Evolutionary conservation across 2,888 invertebrate genomes (phyloP).

Genomic region (Drosophila longiperda): DNA sequence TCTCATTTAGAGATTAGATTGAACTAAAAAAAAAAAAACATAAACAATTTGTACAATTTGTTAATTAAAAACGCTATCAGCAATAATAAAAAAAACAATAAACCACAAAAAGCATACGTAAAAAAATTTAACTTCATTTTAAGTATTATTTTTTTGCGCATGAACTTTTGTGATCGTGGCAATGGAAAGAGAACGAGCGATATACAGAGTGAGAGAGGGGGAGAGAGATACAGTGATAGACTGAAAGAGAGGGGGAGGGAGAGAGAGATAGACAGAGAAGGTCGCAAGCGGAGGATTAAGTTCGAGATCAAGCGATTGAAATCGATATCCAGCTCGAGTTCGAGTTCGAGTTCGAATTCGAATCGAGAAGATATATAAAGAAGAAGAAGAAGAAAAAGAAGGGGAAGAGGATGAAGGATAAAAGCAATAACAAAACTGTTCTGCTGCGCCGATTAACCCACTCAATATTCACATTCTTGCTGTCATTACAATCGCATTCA

Average conservation of each 20-base stretch:
- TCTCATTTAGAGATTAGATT: slow-evolving; percentile 40
- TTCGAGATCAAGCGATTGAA: slow-evolving; percentile 35
- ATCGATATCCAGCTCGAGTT: slow-evolving; percentile 34
- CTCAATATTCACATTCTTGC: slow-evolving; percentile 59
- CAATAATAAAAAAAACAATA: slow-evolving; percentile 14
- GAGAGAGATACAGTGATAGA: background rate
- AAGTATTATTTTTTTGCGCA: slow-evolving; percentile 38
- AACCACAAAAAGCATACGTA: slow-evolving; percentile 23
- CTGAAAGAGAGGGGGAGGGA: background rate
- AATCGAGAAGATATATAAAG: background rate
- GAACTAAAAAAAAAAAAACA: background rate
- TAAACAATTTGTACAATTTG: slow-evolving; percentile 23
- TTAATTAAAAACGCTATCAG: slow-evolving; percentile 41
- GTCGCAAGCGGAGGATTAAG: slow-evolving; percentile 3
- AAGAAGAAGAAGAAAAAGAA: background rate
- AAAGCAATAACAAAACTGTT: slow-evolving; percentile 2
- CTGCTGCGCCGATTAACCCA: slow-evolving; percentile 50
- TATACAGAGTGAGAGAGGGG: background rate
- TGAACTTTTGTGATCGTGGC: slow-evolving; percentile 71
- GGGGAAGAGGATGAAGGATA: background rate
- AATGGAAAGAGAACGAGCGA: slow-evolving; percentile 42
- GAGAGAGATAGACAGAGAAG: slow-evolving; percentile 1
- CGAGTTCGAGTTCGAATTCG: background rate
- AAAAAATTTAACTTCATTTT: slow-evolving; percentile 21
- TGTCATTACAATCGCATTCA: slow-evolving; percentile 63